Base-by-base conservation (phyloP, 2,113 vertebrate genomes). In the Oncorhynchus keta region DNA sequence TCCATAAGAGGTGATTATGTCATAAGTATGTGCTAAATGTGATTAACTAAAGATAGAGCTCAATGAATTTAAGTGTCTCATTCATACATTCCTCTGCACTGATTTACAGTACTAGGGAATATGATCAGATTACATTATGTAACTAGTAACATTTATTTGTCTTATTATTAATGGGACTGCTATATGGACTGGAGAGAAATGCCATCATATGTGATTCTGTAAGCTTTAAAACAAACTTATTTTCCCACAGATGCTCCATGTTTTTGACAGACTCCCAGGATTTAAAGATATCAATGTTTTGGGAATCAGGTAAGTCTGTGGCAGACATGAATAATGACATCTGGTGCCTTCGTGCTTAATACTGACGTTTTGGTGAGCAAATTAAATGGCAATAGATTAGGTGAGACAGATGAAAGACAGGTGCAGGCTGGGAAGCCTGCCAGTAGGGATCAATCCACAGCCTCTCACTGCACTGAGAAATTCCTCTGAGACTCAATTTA, bases 221-320 rank as follows among this genome's bases (percentile, higher is more conserved):
- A 65, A 73, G 45, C 55, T 35, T 28, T 61, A 62, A 49, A 35
- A 62, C 68, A 13, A 39, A 76, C 55, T 78, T 78, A 85, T 70
- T 64, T 83, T 85, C 73, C 64, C 65, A 1, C 88, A 97, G 97
- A 95, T 97, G 95, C 93, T 93, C 89, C 95, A 94, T 8, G 91
- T 93, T 80, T 95, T 98, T 85, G 92, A 95, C 83, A 94, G 95
- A 84, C 90, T 97, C 74, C 93, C 95, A 59, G 96, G 96, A 84
- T 97, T 97, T 83, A 95, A 95, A 90, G 92, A 92, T 84, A 93
- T 98, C 70, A 90, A 80, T 0, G 94, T 97, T 18, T 78, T 94
- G 79, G 91, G 94, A 82, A 97, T 97, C 92, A 95, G 95, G 96
- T 97, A 83, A 93, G 95, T 91, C 85, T 28, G 4, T 11, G 35